Percentiles rank a stretch among this genome's conserved stretches.
These are phyloP conservation scores for Petrocephalus zakoni DNA, from an alignment of 2,113 vertebrate genomes.

Conservation along the genomic window DNA sequence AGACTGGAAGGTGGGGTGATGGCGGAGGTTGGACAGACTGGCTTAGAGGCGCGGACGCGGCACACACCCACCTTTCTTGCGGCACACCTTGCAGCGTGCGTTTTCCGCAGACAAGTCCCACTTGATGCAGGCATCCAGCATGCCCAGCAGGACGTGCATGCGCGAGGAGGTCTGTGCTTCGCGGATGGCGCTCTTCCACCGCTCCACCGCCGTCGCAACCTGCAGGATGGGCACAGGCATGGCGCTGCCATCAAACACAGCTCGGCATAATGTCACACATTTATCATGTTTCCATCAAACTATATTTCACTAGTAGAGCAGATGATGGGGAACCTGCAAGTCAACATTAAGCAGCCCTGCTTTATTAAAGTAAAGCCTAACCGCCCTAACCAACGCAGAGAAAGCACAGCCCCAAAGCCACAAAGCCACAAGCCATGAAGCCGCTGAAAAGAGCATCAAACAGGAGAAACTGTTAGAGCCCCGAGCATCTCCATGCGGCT, in stretches of 20 bases:
- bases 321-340: background rate
- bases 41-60: background rate
- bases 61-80: slow-evolving; percentile 76
- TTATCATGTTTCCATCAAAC: background rate
- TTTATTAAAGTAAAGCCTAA: background rate
- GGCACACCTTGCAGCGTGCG: slow-evolving; percentile 94
- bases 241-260: slow-evolving; percentile 57
- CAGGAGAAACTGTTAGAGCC: background rate
- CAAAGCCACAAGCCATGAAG: background rate
- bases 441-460: background rate
- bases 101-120: slow-evolving; percentile 99
- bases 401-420: background rate
- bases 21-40: background rate
- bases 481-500: background rate
- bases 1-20: background rate
- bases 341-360: background rate
- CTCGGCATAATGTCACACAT: background rate
- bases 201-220: slow-evolving; percentile 92
- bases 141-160: slow-evolving; percentile 91
- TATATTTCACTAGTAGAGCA: background rate
- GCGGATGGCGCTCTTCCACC: slow-evolving; percentile 85
- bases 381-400: background rate
- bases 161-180: slow-evolving; percentile 95
- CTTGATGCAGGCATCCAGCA: slow-evolving; percentile 96
- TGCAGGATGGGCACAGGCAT: slow-evolving; percentile 56